phyloP scores from a whole-genome alignment of 2,113 vertebrate genomes.

The Thunnus maccoyii region DNA sequence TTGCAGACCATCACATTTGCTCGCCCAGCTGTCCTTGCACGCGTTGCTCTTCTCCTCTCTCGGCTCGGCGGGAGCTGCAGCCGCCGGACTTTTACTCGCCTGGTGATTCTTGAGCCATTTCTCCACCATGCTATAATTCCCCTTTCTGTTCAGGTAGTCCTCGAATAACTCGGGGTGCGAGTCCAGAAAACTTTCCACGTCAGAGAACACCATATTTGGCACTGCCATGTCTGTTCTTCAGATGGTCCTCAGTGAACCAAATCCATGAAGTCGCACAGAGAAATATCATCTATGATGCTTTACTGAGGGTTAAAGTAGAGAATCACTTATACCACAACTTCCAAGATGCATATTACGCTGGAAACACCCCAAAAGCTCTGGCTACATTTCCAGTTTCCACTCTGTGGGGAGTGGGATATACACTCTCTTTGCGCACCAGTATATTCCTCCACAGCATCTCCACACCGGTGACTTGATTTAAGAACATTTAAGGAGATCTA shows the following conservation, averaged over 20 bases:
- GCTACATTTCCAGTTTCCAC: constrained; percentile 53
- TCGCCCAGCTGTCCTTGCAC: constrained; percentile 85
- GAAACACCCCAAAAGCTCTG: constrained; percentile 44
- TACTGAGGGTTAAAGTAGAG: constrained; percentile 38
- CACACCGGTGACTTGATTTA: not conserved
- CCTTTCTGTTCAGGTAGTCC: constrained; percentile 92
- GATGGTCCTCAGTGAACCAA: constrained; percentile 71
- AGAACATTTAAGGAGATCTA: constrained; percentile 11
- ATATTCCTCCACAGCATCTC: constrained; percentile 51
- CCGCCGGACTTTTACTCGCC: constrained; percentile 75
- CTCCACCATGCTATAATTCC: constrained; percentile 91
- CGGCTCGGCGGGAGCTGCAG: constrained; percentile 59
- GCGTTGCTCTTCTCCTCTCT: constrained; percentile 75
- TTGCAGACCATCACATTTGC: constrained; percentile 86
- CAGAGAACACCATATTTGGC: constrained; percentile 89
- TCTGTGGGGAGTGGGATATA: constrained; percentile 54
- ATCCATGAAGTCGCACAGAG: constrained; percentile 60
- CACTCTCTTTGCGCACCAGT: constrained; percentile 70
- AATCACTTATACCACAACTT: constrained; percentile 68
- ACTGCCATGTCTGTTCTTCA: constrained; percentile 85
- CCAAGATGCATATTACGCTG: constrained; percentile 24
- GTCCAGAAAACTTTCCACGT: constrained; percentile 98
- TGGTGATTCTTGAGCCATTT: constrained; percentile 92
- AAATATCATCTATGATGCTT: constrained; percentile 78
- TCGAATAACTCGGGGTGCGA: constrained; percentile 92